phyloP scores from a whole-genome alignment of 2,113 vertebrate species.

The Columbina picui region DNA sequence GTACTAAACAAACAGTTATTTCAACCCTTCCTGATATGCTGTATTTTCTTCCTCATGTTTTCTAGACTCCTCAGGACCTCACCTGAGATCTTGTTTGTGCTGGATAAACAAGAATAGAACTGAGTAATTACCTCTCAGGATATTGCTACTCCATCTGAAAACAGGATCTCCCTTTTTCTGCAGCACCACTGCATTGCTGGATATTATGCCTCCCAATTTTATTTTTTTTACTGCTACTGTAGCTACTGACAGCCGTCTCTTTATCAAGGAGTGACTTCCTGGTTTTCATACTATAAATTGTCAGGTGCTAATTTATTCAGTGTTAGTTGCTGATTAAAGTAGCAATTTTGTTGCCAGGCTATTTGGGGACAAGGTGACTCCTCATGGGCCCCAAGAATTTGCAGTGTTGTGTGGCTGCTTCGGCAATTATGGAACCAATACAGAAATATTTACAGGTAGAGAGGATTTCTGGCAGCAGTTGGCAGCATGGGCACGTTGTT shows the following conservation, averaged over 20 bases:
- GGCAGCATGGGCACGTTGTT: fast-evolving
- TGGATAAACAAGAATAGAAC: background rate
- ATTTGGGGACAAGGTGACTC: background rate
- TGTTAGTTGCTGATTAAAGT: background rate
- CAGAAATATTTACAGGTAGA: background rate
- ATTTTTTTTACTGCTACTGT: background rate
- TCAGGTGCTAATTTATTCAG: background rate
- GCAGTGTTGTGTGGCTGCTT: background rate
- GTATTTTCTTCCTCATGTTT: background rate
- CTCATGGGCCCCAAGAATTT: background rate
- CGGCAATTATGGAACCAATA: background rate
- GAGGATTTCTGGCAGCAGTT: background rate
- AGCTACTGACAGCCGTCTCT: background rate
- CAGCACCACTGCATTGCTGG: background rate
- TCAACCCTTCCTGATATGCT: background rate
- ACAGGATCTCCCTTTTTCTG: background rate
- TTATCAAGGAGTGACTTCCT: background rate
- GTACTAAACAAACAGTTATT: background rate
- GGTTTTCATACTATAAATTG: background rate
- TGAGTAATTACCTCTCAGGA: background rate
- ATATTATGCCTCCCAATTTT: background rate
- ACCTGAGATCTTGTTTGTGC: background rate
- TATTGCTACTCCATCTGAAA: background rate
- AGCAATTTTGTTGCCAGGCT: background rate
- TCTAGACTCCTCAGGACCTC: background rate